Conservation (phyloP, 2,888 invertebrate species). For the Trissoscelio sp. region DNA sequence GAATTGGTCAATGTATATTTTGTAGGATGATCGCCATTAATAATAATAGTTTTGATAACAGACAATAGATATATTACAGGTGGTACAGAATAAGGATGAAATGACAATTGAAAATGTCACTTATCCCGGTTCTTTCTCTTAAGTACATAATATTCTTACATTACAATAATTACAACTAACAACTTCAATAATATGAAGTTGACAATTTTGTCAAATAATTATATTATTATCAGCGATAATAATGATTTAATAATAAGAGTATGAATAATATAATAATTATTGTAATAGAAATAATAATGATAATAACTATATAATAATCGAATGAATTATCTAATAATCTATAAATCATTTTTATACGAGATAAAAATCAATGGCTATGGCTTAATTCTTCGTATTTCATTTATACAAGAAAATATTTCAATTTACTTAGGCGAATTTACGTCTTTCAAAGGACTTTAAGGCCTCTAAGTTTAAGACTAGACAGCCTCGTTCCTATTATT, state of each 20-base stretch:
- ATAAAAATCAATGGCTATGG: conserved; percentile 62
- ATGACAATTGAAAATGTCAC: conserved; percentile 64
- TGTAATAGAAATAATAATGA: conserved; percentile 73
- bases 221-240: conserved; percentile 74
- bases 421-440: conserved; percentile 65
- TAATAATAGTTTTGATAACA: conserved; percentile 80
- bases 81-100: conserved; percentile 75
- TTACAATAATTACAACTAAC: conserved; percentile 76
- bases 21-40: conserved; percentile 77
- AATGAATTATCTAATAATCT: conserved; percentile 61
- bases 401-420: conserved; percentile 69
- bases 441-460: conserved; percentile 76
- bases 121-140: conserved; percentile 68
- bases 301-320: conserved; percentile 64
- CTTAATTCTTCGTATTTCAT: conserved; percentile 53
- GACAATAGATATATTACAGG: conserved; percentile 80
- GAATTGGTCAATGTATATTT: conserved; percentile 71
- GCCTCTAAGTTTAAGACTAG: conserved; percentile 81
- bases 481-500: conserved; percentile 78
- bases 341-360: conserved; percentile 66
- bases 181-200: conserved; percentile 75
- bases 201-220: conserved; percentile 74
- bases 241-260: conserved; percentile 74
- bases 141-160: conserved; percentile 79
- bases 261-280: conserved; percentile 70